Evolutionary conservation across 2,797 vertebrate genomes (phyloP).

Genomic region (Fratercula arctica): DNA sequence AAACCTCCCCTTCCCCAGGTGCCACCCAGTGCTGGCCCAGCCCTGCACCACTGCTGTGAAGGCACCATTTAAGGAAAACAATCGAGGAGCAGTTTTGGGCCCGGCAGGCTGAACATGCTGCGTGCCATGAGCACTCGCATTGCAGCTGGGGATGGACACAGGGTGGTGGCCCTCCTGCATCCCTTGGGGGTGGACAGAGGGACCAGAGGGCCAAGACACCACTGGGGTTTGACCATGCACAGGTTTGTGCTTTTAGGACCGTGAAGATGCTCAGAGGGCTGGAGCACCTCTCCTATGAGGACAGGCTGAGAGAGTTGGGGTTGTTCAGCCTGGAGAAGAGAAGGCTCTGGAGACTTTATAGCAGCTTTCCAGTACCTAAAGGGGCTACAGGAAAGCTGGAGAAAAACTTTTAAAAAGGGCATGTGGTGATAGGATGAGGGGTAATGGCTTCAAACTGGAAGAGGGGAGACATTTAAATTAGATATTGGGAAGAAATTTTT

Average conservation of each 20-base stretch:
- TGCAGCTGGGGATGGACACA: neutral
- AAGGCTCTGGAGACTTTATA: neutral
- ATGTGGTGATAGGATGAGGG: neutral
- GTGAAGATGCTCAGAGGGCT: neutral
- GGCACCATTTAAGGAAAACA: neutral
- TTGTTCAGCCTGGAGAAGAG: neutral
- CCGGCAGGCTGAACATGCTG: neutral
- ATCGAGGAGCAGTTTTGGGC: neutral
- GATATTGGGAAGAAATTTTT: neutral
- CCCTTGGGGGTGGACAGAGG: neutral
- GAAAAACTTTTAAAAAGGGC: neutral
- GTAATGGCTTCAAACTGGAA: neutral
- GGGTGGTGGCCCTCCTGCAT: neutral
- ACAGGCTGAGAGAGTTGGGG: neutral
- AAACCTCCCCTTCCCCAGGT: neutral
- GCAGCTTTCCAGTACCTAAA: neutral
- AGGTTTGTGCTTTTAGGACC: neutral
- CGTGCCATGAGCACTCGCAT: accelerated
- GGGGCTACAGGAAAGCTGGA: neutral
- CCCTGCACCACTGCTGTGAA: neutral
- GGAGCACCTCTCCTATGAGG: neutral
- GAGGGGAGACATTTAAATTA: neutral
- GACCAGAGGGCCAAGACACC: neutral
- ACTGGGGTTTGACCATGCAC: accelerated
- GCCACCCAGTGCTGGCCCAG: neutral